Evolutionary conservation across 2,888 invertebrate genomes (phyloP), one percentile per base, ranked within the genome.

Genomic region (Gymnocheta viridis): DNA sequence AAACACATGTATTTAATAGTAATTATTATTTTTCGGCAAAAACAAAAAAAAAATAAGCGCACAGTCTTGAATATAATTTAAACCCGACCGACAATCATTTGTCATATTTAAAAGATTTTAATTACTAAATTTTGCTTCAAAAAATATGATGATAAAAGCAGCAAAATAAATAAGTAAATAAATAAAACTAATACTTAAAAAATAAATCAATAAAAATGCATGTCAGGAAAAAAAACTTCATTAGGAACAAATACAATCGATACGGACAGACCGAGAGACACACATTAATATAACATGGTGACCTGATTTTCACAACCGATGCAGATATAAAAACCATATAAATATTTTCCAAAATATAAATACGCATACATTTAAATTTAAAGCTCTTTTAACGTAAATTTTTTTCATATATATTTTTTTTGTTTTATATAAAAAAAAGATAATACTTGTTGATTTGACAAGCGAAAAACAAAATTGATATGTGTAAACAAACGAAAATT

Each of bases 11-110:
- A 47, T 58, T 67, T 58, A 56, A 44, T 27, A 17, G 47, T 60
- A 38, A 51, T 78, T 41, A 51, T 69, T 51, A 58, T 38, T 60
- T n/a, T 60, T 69, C 27, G 24, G 19, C n/a, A 19, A 49, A 74
- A 19, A 51, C 0, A 58, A 69, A n/a, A 47, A 49, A 44, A 2
- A 19, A n/a, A 10, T 22, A 51, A 27, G 0, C 12, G 41, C 14
- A 29, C 7, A 41, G 17, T 73, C 38, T 58, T 51, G 47, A 80
- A 66, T 38, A 19, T 44, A 56, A 58, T 41, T 76, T 22, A 49
- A 74, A 66, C n/a, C 70, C 72, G 82, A 70, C 70, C 72, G 82
- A 70, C 76, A 82, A 76, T 82, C 76, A 76, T 56, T 76, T 82
- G 82, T 77, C 82, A 58, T 66, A 62, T 70, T 67, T 47, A 24